Evolutionary conservation across 2,113 vertebrate species (phyloP).

Genomic region (Oryzias javanicus): DNA sequence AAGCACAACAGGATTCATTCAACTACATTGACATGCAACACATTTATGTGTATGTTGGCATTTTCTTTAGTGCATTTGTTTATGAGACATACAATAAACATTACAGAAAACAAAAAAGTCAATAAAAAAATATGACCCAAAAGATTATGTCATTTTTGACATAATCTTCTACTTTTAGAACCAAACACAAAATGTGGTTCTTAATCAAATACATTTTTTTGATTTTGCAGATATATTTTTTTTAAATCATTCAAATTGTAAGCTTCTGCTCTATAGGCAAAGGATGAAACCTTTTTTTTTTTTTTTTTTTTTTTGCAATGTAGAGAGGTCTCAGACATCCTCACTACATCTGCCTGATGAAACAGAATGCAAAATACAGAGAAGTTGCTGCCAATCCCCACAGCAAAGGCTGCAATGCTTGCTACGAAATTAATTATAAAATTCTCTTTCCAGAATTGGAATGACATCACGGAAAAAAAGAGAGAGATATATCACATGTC

Average conservation of each 20-base stretch:
- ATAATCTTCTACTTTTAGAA: too few species aligned
- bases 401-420: not conserved
- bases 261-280: not conserved
- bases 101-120: not conserved
- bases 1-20: not conserved
- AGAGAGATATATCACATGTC: too few species aligned
- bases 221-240: too few species aligned
- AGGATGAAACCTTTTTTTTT: constrained; percentile 3
- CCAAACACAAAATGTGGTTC: not conserved
- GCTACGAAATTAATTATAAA: constrained; percentile 2
- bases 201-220: not conserved
- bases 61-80: constrained; percentile 10
- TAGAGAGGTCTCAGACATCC: not conserved
- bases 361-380: not conserved
- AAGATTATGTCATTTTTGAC: too few species aligned
- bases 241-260: not conserved
- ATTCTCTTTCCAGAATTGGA: constrained; percentile 19
- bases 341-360: not conserved
- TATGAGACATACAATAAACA: constrained; percentile 10
- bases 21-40: too few species aligned
- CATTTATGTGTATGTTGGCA: not conserved
- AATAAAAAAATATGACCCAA: too few species aligned
- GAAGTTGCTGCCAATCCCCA: not conserved
- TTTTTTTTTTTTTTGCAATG: constrained; percentile 1
- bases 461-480: too few species aligned